phyloP scores from a whole-genome alignment of 2,797 vertebrate species.

The Alfaro cultratus region DNA sequence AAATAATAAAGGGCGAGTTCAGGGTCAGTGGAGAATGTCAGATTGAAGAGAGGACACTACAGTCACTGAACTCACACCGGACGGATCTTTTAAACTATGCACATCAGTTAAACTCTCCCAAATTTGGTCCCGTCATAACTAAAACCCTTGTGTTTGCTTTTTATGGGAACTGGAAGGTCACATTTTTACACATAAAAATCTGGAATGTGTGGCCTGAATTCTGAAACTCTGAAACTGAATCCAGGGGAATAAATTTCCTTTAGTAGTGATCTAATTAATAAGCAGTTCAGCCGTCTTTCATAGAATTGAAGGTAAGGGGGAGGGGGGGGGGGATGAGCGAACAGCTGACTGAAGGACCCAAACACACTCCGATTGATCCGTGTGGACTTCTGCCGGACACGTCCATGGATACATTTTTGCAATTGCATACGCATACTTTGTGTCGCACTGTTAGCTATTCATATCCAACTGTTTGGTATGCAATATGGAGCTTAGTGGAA shows the following conservation, averaged over 20 bases:
- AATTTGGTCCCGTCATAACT: not conserved
- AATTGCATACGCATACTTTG: too few species aligned
- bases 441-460: too few species aligned
- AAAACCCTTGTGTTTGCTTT: not conserved
- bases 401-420: too few species aligned
- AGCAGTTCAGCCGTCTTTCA: not conserved
- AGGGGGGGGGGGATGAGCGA: not conserved
- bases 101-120: not conserved
- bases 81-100: not conserved
- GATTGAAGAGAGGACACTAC: not conserved
- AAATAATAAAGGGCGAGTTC: conserved; percentile 51
- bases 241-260: not conserved
- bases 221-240: not conserved
- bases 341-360: not conserved
- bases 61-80: not conserved
- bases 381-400: too few species aligned
- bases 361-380: too few species aligned
- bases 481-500: too few species aligned
- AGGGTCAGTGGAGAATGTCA: not conserved
- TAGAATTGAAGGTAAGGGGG: not conserved
- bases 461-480: too few species aligned
- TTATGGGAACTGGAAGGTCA: not conserved
- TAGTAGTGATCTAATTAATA: not conserved
- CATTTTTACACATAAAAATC: not conserved
- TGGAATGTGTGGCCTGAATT: not conserved